phyloP scores from a whole-genome alignment of 2,888 invertebrate species.

The Cerceris ruficornis region DNA sequence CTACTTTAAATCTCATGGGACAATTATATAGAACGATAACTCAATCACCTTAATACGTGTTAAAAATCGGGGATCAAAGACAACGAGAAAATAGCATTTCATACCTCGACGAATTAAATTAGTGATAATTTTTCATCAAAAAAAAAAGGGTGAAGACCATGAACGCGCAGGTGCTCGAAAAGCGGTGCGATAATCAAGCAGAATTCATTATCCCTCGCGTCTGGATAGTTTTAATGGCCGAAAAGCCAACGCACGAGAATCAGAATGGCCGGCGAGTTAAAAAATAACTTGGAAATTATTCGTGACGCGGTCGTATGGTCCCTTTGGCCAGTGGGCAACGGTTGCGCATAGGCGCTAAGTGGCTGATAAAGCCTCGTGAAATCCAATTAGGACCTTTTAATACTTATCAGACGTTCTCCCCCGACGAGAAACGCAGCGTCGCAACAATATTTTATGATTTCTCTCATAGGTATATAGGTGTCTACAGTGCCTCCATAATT shows the following conservation, averaged over 20 bases:
- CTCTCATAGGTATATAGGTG: constrained; percentile 26
- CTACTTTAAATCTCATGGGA: too few relatives aligned
- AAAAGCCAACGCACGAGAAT: constrained; percentile 46
- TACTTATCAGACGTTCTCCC: constrained; percentile 63
- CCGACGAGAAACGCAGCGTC: constrained; percentile 42
- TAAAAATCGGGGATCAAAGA: not conserved
- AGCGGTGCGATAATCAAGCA: constrained; percentile 39
- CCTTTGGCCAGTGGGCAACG: constrained; percentile 19
- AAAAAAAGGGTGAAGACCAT: not conserved
- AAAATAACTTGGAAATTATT: constrained; percentile 51
- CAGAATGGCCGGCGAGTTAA: constrained; percentile 34
- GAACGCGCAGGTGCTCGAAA: not conserved
- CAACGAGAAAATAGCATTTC: not conserved
- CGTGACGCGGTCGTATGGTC: constrained; percentile 32
- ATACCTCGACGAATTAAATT: not conserved
- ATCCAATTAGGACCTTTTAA: constrained; percentile 74
- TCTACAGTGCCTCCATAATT: constrained; percentile 48
- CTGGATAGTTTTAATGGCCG: constrained; percentile 69
- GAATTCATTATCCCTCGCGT: constrained; percentile 61
- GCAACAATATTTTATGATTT: constrained; percentile 56
- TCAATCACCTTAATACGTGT: too few relatives aligned
- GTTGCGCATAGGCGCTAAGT: constrained; percentile 65
- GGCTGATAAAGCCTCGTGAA: constrained; percentile 70
- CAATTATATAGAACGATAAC: too few relatives aligned
- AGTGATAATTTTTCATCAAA: not conserved